These are phyloP conservation scores for Mantis religiosa DNA, from an alignment of 2,888 invertebrate species.

Conservation along the genomic window DNA sequence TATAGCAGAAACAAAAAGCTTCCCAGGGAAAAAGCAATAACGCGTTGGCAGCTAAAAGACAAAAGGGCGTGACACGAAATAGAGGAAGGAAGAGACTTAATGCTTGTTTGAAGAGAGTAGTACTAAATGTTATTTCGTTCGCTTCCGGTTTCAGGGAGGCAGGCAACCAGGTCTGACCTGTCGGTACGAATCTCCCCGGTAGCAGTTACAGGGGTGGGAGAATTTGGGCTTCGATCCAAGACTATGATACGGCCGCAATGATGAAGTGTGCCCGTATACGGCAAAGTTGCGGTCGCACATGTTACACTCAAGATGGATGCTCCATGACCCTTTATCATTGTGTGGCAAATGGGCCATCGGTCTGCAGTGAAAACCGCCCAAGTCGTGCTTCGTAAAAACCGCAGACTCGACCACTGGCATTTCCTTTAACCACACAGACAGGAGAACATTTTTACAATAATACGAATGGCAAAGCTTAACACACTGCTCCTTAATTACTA, in stretches of 20 bases:
- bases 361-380: not conserved
- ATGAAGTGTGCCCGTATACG: not conserved
- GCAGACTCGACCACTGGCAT: not conserved
- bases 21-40: not conserved
- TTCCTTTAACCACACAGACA: too few species aligned
- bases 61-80: not conserved
- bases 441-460: too few species aligned
- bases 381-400: not conserved
- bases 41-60: not conserved
- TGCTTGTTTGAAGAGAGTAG: not conserved
- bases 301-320: not conserved
- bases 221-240: constrained; percentile 10
- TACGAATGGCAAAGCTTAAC: too few species aligned
- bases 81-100: not conserved
- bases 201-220: not conserved
- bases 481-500: too few species aligned
- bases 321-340: not conserved
- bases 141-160: not conserved
- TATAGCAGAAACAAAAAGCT: not conserved
- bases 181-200: not conserved
- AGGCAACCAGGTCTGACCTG: not conserved
- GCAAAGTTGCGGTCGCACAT: not conserved
- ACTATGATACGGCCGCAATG: constrained; percentile 7
- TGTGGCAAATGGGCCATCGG: not conserved
- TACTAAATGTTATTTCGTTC: not conserved